Base-by-base conservation (phyloP, 2,113 vertebrate genomes). In the Cyprinus carpio region DNA sequence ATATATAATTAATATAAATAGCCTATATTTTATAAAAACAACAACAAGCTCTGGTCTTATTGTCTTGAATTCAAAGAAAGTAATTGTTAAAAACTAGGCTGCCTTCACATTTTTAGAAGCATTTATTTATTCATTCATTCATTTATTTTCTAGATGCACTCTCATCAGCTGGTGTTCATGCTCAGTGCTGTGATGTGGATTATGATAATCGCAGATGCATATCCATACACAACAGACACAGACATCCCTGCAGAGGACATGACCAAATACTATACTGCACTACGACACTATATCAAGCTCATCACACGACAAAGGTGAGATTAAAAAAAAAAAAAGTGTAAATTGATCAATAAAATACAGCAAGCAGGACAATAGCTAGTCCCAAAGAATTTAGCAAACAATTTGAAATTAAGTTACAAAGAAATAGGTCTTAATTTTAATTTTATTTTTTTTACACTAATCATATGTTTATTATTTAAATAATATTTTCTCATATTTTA, bases 251-350 rank as follows among this genome's bases (percentile, higher is more conserved):
- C 96, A 65, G 97, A 97, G 88, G 97, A 99, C 51, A 92, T 98
- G 95, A 97, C 96, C 94, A 98, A 96, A 94, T 99, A 98, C 91
- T 98, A 98, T 93, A 96, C 96, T 23, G 97, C 96, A 62, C 92
- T 99, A 93, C 95, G 97, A 92, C 96, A 98, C 91, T 99, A 99
- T 92, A 97, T 99, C 93, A 98, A 99, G 91, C 97, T 98, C 89
- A 98, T 99, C 94, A 98, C 97, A 89, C 93, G 97, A 93, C 97
- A 98, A 94, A 97, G 97, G 97, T 98, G n/a, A 58, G 31, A 15
- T 13, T n/a, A 23, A 9, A 2, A 20, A n/a, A 1, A 37, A n/a
- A 15, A 93, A 85, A 74, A 7, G 0, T 15, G 23, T 71, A 34
- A 20, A 62, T 82, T 34, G 11, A 54, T 82, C 15, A 46, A 40